Evolutionary conservation across 2,888 invertebrate genomes (phyloP).

Genomic region (Craniophora ligustri): DNA sequence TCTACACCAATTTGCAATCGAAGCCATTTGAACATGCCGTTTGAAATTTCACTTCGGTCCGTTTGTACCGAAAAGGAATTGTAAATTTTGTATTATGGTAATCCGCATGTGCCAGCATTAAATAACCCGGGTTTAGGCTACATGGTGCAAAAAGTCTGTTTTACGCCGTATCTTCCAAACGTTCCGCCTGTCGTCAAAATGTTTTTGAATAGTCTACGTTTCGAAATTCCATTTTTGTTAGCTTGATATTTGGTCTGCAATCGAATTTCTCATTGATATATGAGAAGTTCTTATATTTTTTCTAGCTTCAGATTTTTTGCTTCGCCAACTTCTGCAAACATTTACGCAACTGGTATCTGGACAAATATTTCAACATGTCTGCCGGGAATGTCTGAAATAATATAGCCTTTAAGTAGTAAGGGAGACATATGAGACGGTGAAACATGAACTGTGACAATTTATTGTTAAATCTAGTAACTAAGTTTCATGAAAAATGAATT

Average conservation of each 20-base stretch:
- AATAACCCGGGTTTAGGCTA: slow-evolving; percentile 19
- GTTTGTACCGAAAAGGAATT: slow-evolving; percentile 50
- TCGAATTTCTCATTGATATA: no score
- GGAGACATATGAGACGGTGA: no score
- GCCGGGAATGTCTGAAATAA: no score
- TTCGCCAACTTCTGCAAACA: no score
- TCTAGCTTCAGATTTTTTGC: background rate
- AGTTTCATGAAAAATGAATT: no score
- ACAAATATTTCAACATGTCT: no score
- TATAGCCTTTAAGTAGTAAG: no score
- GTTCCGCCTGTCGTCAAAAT: slow-evolving; percentile 12
- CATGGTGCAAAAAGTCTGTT: slow-evolving; percentile 35
- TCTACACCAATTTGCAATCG: slow-evolving; percentile 44
- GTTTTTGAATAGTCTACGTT: slow-evolving; percentile 12
- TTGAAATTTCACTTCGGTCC: slow-evolving; percentile 40
- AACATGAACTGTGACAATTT: no score
- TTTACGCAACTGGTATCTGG: no score
- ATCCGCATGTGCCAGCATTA: slow-evolving; percentile 39
- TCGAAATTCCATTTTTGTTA: background rate
- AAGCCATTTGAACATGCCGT: slow-evolving; percentile 42
- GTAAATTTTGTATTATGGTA: slow-evolving; percentile 56
- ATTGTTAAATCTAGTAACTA: no score
- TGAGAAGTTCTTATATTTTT: no score
- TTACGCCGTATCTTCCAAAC: slow-evolving; percentile 25
- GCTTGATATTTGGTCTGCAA: no score